Evolutionary conservation across 2,113 vertebrate species (phyloP).

Genomic region (Zootoca vivipara): DNA sequence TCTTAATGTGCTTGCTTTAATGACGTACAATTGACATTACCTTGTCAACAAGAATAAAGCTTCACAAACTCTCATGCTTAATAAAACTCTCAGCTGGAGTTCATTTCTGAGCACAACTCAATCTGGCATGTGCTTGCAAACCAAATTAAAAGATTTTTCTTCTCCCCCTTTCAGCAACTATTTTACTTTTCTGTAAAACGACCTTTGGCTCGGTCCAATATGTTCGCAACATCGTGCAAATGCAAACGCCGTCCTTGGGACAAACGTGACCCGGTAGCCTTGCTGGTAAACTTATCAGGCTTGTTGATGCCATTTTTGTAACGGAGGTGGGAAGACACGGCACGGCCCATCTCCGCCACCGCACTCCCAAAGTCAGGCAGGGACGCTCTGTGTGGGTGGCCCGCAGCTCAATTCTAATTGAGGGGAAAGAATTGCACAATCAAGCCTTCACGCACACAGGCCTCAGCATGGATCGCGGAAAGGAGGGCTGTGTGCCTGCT

Average conservation of each 20-base stretch:
- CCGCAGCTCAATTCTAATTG: neutral
- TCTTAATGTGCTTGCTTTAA: constrained; percentile 28
- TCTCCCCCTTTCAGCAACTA: neutral
- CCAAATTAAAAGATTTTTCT: neutral
- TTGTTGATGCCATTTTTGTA: neutral
- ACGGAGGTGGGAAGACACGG: neutral
- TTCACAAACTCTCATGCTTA: constrained; percentile 29
- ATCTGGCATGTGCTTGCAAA: neutral
- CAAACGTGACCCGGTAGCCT: neutral
- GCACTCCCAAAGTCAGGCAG: neutral
- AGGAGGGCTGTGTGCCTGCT: no score
- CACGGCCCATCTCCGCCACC: neutral
- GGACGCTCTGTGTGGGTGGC: neutral
- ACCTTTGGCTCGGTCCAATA: neutral
- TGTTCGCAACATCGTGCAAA: neutral
- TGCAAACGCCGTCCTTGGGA: neutral
- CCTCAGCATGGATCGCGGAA: no score
- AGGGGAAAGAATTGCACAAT: neutral
- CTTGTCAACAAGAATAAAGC: constrained; percentile 40
- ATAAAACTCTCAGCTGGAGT: constrained; percentile 18
- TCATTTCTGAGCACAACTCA: constrained; percentile 15
- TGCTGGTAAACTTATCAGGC: neutral
- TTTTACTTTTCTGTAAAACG: neutral
- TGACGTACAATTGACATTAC: constrained; percentile 11
- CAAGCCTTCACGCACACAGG: neutral